Evolutionary conservation across 2,113 vertebrate genomes (phyloP).

Genomic region (Sylvilagus bachmani): DNA sequence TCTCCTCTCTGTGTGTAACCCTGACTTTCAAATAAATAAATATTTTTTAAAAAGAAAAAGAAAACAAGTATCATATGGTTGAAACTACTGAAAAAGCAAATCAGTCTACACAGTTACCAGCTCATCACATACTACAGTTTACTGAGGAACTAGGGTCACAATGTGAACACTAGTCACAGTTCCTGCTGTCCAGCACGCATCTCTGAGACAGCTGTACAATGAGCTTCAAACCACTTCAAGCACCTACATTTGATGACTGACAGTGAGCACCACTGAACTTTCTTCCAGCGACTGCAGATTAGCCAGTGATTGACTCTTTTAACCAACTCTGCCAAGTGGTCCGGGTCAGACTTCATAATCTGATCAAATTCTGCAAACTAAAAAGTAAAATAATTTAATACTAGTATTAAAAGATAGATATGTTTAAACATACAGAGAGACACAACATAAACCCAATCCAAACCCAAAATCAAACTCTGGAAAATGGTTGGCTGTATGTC

Average conservation of each 20-base stretch:
- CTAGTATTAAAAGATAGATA: slow-evolving; percentile 28
- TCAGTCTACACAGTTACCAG: background rate
- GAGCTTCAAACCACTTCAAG: background rate
- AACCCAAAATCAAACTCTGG: slow-evolving; percentile 42
- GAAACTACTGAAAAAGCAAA: background rate
- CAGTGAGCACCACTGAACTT: slow-evolving; percentile 97
- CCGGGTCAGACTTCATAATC: slow-evolving; percentile 99
- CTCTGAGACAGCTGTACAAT: background rate
- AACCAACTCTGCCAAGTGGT: slow-evolving; percentile 97
- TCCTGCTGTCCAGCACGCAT: too few species aligned
- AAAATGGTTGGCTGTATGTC: background rate
- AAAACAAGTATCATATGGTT: background rate
- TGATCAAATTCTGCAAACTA: slow-evolving; percentile 99
- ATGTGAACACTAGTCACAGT: background rate
- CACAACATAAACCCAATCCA: background rate
- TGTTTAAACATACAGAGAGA: slow-evolving; percentile 7
- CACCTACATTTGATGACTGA: slow-evolving; percentile 97
- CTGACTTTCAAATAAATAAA: too few species aligned
- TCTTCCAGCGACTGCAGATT: slow-evolving; percentile 99
- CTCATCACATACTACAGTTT: background rate
- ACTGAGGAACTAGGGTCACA: background rate
- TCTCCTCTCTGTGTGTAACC: too few species aligned
- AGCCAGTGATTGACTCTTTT: slow-evolving; percentile 98
- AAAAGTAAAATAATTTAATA: slow-evolving; percentile 34
- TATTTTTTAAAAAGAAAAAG: background rate